Conservation (phyloP, 2,797 vertebrate species). For the Lophius americanus region DNA sequence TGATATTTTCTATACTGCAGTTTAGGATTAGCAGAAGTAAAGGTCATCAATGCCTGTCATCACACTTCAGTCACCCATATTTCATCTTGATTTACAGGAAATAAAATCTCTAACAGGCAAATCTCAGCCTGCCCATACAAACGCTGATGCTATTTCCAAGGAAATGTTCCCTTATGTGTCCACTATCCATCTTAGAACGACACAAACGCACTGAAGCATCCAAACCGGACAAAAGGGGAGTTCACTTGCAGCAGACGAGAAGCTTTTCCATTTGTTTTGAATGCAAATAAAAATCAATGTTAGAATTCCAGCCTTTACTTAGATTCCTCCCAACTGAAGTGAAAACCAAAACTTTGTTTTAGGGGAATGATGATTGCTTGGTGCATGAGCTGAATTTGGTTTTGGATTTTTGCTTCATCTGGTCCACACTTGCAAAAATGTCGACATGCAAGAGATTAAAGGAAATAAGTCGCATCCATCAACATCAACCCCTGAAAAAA, state of each 20-base stretch:
- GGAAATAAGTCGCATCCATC: conserved; percentile 66
- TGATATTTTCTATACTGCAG: conserved; percentile 32
- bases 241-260: conserved; percentile 53
- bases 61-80: conserved; percentile 35
- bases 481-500: conserved; percentile 61
- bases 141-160: conserved; percentile 33
- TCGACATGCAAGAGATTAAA: conserved; percentile 70
- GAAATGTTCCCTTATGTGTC: conserved; percentile 24
- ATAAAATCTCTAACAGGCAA: conserved; percentile 35
- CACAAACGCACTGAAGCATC: conserved; percentile 52
- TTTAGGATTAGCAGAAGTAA: conserved; percentile 58
- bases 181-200: conserved; percentile 55
- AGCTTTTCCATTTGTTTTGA: conserved; percentile 74
- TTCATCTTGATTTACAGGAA: conserved; percentile 49
- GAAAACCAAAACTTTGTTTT: conserved; percentile 74
- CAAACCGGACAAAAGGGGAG: conserved; percentile 57
- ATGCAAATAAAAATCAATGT: conserved; percentile 77
- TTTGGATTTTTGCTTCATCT: conserved; percentile 51
- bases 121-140: conserved; percentile 46
- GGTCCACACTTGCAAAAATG: conserved; percentile 73
- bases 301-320: conserved; percentile 67
- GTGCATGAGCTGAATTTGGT: conserved; percentile 50
- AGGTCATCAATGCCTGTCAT: conserved; percentile 54
- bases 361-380: conserved; percentile 73
- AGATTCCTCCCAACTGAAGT: conserved; percentile 66